These are phyloP conservation scores for Macrobrachium rosenbergii DNA, from an alignment of 1,140 invertebrate species.

Conservation along the genomic window DNA sequence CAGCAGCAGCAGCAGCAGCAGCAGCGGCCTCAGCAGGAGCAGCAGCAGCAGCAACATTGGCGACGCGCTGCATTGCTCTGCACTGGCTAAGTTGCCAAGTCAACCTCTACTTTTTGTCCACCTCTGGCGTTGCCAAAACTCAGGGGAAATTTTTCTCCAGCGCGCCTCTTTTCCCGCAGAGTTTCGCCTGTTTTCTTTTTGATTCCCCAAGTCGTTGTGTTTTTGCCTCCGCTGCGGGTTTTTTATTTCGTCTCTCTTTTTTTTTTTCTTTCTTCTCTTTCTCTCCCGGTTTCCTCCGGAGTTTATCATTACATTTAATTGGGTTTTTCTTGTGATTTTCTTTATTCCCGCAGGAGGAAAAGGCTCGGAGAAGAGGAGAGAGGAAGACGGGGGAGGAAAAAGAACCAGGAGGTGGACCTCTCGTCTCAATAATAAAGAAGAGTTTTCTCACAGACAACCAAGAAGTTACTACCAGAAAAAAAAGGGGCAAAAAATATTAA, in stretches of 20 bases:
- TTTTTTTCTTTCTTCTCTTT: neutral
- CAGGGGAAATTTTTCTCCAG: conserved; percentile 20
- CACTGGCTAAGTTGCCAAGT: conserved; percentile 36
- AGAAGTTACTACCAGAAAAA: neutral
- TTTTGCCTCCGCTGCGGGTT: neutral
- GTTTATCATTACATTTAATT: neutral
- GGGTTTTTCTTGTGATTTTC: neutral
- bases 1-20: conserved; percentile 19
- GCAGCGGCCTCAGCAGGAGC: conserved; percentile 1
- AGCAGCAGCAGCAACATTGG: neutral
- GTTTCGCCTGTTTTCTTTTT: neutral
- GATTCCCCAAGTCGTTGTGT: neutral
- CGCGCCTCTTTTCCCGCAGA: neutral
- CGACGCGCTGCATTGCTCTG: conserved; percentile 33
- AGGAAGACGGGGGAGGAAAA: neutral
- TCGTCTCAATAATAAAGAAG: neutral
- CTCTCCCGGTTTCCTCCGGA: neutral
- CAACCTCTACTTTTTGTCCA: conserved; percentile 39
- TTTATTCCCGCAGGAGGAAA: conserved; percentile 6
- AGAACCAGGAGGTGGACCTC: conserved; percentile 4
- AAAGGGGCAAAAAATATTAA: neutral
- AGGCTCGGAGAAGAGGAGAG: neutral
- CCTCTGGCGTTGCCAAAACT: conserved; percentile 27
- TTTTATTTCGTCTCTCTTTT: too few relatives aligned
- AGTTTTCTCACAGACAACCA: neutral